Evolutionary conservation across 2,888 invertebrate genomes (phyloP), one percentile per base, ranked within the genome.

Genomic region (Pseudeuparius sepicola): DNA sequence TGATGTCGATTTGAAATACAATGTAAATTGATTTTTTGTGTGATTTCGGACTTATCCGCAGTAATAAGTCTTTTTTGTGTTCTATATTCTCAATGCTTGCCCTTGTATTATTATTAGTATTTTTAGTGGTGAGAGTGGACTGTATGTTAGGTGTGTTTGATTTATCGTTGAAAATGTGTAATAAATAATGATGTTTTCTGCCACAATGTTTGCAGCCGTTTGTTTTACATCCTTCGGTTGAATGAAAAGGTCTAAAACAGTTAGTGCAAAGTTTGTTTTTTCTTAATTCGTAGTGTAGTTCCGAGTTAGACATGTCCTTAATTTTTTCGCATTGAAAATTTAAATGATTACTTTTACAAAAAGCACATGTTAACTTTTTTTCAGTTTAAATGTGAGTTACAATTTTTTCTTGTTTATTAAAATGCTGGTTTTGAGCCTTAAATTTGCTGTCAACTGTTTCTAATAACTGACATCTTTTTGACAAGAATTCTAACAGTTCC

Each of bases 201-300:
- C 33, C 33, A 17, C 33, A 33, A 17, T 33, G 17, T 11, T 17
- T 33, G n/a, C 33, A 33, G n/a, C 33, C 33, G 13, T 10, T 25
- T 13, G 25, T 26, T 12, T 15, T 25, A 6, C 33, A 33, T 2
- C 5, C 26, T 12, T 33, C 24, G n/a, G 17, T 26, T 9, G 14
- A 16, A n/a, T 33, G 33, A 10, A 18, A 24, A 3, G 24, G 15
- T 5, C 16, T 15, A 5, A 33, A 25, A 17, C 33, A 33, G 26
- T 33, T 33, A 24, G 18, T 20, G 14, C 33, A 26, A 16, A 33
- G 18, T 7, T 33, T 33, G 14, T 10, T 7, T 25, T 33, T 33
- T 18, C 16, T 14, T 26, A 33, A 6, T 16, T 33, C 26, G 7
- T 24, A 15, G 4, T 24, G 26, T 16, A 16, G 14, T 17, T 24